Base-by-base conservation (phyloP, 2,888 invertebrate species). In the Tipula helvola region DNA sequence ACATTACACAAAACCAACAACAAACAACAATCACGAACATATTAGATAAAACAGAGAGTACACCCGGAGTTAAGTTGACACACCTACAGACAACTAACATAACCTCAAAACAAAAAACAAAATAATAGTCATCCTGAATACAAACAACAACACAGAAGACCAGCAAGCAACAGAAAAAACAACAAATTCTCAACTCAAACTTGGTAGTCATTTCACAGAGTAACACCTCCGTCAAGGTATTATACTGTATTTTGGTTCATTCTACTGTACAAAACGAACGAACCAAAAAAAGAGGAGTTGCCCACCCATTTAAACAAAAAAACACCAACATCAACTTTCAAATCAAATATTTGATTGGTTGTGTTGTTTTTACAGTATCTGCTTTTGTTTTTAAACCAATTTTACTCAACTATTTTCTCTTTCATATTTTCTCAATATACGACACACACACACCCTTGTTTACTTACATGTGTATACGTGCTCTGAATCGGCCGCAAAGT, bases 131-230 rank as follows among this genome's bases (percentile, higher is more conserved):
- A 71, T 71, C 28, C 10, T 28, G 28, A 71, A 71, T 28, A 71
- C 16, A 42, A 83, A 86, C 39, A 86, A 86, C 44, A 84, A 84
- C 39, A 84, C 39, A 84, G 41, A 84, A 84, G 39, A 36, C 41
- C 84, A 84, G n/a, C 84, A 84, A 16, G 39, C 47, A 85, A 39
- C 7, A 39, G 85, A 71, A 87, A 87, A 87, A 86, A 87, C 71
- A 84, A 36, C n/a, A 39, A 84, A 84, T 39, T 16, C 36, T 84
- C 39, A 39, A 84, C 84, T 84, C 84, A 86, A 86, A 42, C 83
- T 87, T 86, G 86, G 88, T 87, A 88, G 87, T 88, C 88, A 88
- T 88, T 88, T 88, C 87, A 88, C 87, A 87, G 88, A 88, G 88
- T 88, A 88, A 88, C 88, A 88, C 88, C 88, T 88, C 87, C 84